A percentile compares a stretch with the other conserved stretches of the same genome.
Conservation (phyloP, 2,797 vertebrate genomes). For the Discoglossus pictus region DNA sequence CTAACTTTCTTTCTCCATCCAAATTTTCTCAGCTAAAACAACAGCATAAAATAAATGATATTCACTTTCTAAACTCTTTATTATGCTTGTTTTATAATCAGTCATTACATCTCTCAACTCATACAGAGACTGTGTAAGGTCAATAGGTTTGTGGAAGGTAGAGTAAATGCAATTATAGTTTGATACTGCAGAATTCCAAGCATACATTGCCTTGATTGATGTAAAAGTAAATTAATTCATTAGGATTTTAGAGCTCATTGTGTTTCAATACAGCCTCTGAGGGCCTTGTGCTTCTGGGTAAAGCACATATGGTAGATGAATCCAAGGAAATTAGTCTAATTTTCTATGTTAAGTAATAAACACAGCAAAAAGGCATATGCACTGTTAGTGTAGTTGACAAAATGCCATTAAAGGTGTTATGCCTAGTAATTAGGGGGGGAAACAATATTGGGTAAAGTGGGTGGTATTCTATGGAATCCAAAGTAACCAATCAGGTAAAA, state of each 20-base stretch:
- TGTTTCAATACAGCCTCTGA: conserved; percentile 21
- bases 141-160: conserved; percentile 66
- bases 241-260: conserved; percentile 24
- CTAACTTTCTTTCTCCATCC: conserved; percentile 74
- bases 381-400: neutral
- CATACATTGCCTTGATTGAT: conserved; percentile 32
- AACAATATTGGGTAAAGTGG: neutral
- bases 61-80: conserved; percentile 66
- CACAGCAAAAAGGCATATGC: neutral
- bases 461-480: too few relatives aligned
- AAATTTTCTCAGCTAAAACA: conserved; percentile 75
- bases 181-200: conserved; percentile 1
- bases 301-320: conserved; percentile 34
- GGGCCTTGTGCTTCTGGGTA: conserved; percentile 15
- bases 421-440: too few relatives aligned
- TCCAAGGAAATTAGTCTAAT: conserved; percentile 13
- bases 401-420: too few relatives aligned
- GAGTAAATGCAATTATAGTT: conserved; percentile 51
- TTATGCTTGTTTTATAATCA: conserved; percentile 70
- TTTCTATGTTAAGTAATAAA: conserved; percentile 21
- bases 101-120: conserved; percentile 72
- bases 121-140: conserved; percentile 70
- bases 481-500: too few relatives aligned
- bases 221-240: conserved; percentile 37
- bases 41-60: conserved; percentile 68